Conservation (phyloP, 2,797 vertebrate genomes). For the Chiroxiphia lanceolata region DNA sequence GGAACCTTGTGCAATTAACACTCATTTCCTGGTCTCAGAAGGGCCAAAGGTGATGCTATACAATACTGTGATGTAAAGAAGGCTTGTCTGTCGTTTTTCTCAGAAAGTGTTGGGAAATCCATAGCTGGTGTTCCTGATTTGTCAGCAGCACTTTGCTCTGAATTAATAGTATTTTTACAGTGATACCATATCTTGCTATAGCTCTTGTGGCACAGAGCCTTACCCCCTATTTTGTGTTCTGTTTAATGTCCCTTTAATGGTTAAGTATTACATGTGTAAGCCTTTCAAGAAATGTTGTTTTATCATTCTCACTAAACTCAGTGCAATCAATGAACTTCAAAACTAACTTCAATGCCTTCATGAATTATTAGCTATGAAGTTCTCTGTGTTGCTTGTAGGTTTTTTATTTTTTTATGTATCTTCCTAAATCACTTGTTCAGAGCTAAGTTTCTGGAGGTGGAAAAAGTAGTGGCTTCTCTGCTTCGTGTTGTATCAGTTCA, state of each 20-base stretch:
- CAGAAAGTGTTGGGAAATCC: not conserved
- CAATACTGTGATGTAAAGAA: not conserved
- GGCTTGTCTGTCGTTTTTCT: not conserved
- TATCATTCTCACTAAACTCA: not conserved
- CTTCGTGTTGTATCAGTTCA: not conserved
- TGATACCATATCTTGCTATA: fast-evolving
- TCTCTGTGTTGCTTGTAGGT: not conserved
- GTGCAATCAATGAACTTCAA: not conserved
- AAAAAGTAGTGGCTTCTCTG: not conserved
- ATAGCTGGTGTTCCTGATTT: not conserved
- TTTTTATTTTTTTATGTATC: not conserved
- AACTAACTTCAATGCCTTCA: not conserved
- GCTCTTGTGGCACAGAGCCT: not conserved
- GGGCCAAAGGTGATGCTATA: not conserved
- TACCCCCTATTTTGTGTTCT: not conserved
- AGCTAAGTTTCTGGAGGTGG: not conserved
- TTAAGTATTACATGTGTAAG: not conserved
- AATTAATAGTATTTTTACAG: not conserved
- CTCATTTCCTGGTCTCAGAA: not conserved
- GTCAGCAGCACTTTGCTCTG: not conserved
- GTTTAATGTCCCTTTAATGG: not conserved
- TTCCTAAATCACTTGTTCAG: not conserved
- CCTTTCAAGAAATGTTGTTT: not conserved
- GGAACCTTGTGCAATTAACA: not conserved
- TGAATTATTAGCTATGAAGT: not conserved